Evolutionary conservation across 2,888 invertebrate genomes (phyloP), one percentile per base, ranked within the genome.

Genomic region (Hoplodrina ambigua): DNA sequence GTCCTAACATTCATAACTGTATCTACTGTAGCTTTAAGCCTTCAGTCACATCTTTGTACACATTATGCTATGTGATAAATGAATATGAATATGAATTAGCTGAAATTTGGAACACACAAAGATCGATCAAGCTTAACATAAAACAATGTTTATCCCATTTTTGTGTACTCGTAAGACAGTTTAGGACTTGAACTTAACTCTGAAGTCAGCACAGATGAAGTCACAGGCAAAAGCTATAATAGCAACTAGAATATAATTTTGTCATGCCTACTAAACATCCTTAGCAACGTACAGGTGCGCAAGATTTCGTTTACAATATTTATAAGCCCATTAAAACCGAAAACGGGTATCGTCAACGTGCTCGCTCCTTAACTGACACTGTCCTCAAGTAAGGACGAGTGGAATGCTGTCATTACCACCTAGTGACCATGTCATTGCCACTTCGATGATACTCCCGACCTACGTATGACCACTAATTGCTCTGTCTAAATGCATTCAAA

Each of bases 371-470:
- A 81, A 70, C 63, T 58, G 64, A 75, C 59, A 67, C 7, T 78
- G 80, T 80, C 83, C 84, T 77, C 75, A 64, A 69, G 60, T 76
- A 80, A 85, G 86, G 86, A 83, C 71, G 80, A 71, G 80, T 80
- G 80, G 82, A 68, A 77, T 53, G 53, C 67, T 62, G 72, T 67
- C 61, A 72, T 78, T 73, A 33, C 49, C 49, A 37, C 37, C 71
- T 50, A 67, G 67, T 67, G 55, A 30, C 69, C 72, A 62, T 83
- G 81, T 79, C 85, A 79, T 83, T 83, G 75, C 69, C 74, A 69
- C 44, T 37, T 17, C 50, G 49, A 53, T 55, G 53, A 59, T 37
- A 65, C n/a, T 64, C 41, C 53, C 81, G 67, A 77, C 78, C 81
- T 71, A 61, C 46, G 62, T 56, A 56, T 54, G 19, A 10, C 11